Percentiles rank a stretch among this genome's conserved stretches.
Conservation (phyloP, 2,797 vertebrate genomes). For the Diplodus sargus region DNA sequence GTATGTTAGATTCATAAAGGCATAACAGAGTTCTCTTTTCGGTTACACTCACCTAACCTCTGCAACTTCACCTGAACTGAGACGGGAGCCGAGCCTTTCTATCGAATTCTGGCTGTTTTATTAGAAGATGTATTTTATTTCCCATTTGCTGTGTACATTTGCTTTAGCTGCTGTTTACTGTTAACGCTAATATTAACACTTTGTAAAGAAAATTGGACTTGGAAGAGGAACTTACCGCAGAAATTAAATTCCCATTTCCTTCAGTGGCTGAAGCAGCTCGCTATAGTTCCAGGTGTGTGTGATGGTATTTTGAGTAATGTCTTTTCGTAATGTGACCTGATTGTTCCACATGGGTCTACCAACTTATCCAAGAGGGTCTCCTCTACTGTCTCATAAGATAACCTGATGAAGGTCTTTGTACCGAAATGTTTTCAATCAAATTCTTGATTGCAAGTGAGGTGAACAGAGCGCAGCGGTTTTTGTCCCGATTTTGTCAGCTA, state of each 20-base stretch:
- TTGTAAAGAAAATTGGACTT: constrained; percentile 13
- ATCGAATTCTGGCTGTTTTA: neutral
- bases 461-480: no score
- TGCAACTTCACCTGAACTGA: neutral
- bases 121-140: neutral
- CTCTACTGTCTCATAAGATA: no score
- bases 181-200: constrained; percentile 14
- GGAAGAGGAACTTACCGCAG: neutral
- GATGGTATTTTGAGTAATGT: no score
- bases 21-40: neutral
- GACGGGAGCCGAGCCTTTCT: neutral
- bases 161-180: constrained; percentile 1
- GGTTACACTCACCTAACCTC: neutral
- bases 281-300: no score
- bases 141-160: constrained; percentile 9
- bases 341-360: no score
- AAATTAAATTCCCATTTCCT: neutral
- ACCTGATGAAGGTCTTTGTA: no score
- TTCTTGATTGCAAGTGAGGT: no score
- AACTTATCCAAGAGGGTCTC: no score
- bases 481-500: no score
- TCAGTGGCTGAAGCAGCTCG: neutral
- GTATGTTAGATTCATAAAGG: neutral
- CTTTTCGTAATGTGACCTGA: no score
- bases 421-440: no score